These are phyloP conservation scores for Cephonodes hylas DNA, from an alignment of 2,888 invertebrate species.

Conservation along the genomic window DNA sequence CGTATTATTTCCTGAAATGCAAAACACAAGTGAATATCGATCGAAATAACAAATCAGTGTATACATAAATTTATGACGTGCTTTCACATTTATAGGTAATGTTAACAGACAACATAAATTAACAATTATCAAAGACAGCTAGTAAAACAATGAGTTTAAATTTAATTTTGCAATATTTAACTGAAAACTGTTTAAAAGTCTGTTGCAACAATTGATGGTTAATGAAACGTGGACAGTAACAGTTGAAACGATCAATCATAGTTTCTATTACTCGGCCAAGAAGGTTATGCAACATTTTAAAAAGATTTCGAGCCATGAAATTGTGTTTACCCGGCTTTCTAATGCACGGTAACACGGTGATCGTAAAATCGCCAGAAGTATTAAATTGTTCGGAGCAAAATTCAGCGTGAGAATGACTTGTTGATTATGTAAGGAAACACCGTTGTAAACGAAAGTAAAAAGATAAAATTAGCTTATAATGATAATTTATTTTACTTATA, in stretches of 20 bases:
- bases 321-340: slow-evolving; percentile 58
- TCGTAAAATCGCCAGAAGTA: slow-evolving; percentile 24
- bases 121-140: too few relatives aligned
- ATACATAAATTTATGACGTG: too few relatives aligned
- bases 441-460: slow-evolving; percentile 27
- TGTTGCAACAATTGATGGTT: neutral
- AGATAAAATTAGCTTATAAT: neutral
- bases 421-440: slow-evolving; percentile 48
- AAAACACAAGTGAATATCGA: too few relatives aligned
- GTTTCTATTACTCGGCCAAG: slow-evolving; percentile 19
- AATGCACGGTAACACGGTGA: slow-evolving; percentile 37
- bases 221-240: neutral
- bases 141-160: neutral
- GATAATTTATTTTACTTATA: neutral
- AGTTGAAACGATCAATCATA: neutral
- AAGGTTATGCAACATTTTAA: slow-evolving; percentile 36
- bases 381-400: slow-evolving; percentile 34
- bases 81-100: too few relatives aligned
- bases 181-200: neutral
- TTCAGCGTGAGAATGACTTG: slow-evolving; percentile 25
- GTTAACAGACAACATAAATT: too few relatives aligned
- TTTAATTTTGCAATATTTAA: neutral
- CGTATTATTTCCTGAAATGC: too few relatives aligned
- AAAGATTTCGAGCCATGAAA: slow-evolving; percentile 41
- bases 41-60: too few relatives aligned